Evolutionary conservation across 2,888 invertebrate genomes (phyloP), one percentile per base, ranked within the genome.

Genomic region (Scaptodrosophila latifasciaeformis): DNA sequence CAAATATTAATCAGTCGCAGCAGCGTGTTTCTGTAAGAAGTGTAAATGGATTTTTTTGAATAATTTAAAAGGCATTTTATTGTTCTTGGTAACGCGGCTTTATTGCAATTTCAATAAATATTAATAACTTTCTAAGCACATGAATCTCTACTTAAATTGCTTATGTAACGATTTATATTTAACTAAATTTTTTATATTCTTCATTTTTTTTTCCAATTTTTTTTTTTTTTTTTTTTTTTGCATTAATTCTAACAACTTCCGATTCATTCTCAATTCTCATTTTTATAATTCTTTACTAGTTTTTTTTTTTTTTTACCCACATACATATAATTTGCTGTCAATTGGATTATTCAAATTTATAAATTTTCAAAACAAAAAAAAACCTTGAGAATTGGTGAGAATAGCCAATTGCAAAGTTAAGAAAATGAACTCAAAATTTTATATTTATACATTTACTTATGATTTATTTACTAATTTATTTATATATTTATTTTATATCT

Each of bases 51-150:
- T n/a, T n/a, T n/a, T 24, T 24, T 24, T 24, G 24, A 24, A 7
- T 7, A 7, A 24, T 24, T 24, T 24, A 5, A 17, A 17, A 6
- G 1, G 1, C 2, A 7, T 37, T 37, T 37, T 1, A 13, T 35
- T 35, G 10, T 6, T 37, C 37, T 37, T 17, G 37, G 17, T 74
- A 74, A 77, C 72, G 75, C 69, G 53, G 59, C 59, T 74, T 74
- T 74, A 74, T 74, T 74, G 64, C 70, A 70, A 62, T 74, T 62
- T 66, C 59, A 77, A 74, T 74, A 77, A 77, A 74, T 74, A 74
- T 77, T 60, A 64, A 64, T 75, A 79, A 79, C 77, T 61, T 65
- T 70, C 81, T 81, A 80, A 81, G 79, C 81, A 80, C 79, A 81
- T 69, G 69, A 65, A 80, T 72, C 64, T 68, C 81, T 79, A 79